Evolutionary conservation across 2,113 vertebrate genomes (phyloP), one percentile per base, ranked within the genome.

Genomic region (Mastomys natalensis): DNA sequence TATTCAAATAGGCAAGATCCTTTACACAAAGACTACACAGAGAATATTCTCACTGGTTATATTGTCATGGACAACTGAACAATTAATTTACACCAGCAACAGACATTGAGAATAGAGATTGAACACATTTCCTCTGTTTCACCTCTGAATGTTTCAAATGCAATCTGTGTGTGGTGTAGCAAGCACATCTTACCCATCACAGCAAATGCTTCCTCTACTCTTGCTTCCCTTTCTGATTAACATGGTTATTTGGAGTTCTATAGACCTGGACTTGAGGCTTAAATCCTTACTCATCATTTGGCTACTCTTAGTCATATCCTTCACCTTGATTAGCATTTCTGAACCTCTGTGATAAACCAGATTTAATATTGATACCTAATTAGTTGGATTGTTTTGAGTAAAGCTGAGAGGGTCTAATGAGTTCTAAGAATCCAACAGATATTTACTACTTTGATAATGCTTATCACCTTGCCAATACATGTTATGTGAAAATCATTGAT

Each of bases 351-450:
- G 73, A 76, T 21, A 84, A 90, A 87, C 82, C 48, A 3, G 73
- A 22, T 34, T 66, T 21, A 58, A n/a, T 92, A 58, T 31, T 82
- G 15, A 7, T 68, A 81, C 31, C 11, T 84, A 84, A 73, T 5
- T 76, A 82, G 68, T 55, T 93, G 40, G 26, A 93, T 43, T 92
- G 24, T 62, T 84, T 68, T 78, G 19, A 74, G 60, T 8, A 78
- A 95, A 88, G 45, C 73, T 40, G 16, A 55, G 34, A 34, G 24
- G 26, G 12, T 45, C 16, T 82, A 62, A 64, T 1, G 66, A 88
- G 16, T 62, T 64, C 80, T 34, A 86, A 82, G 10, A 92, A 90
- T 64, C 92, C 76, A 80, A 48, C 62, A 94, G 34, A 37, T 84
- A 13, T n/a, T 53, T 70, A 10, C n/a, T 81, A 37, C 45, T 66